Evolutionary conservation across 2,797 vertebrate species (phyloP).

Genomic region (Anomalospiza imberbis): DNA sequence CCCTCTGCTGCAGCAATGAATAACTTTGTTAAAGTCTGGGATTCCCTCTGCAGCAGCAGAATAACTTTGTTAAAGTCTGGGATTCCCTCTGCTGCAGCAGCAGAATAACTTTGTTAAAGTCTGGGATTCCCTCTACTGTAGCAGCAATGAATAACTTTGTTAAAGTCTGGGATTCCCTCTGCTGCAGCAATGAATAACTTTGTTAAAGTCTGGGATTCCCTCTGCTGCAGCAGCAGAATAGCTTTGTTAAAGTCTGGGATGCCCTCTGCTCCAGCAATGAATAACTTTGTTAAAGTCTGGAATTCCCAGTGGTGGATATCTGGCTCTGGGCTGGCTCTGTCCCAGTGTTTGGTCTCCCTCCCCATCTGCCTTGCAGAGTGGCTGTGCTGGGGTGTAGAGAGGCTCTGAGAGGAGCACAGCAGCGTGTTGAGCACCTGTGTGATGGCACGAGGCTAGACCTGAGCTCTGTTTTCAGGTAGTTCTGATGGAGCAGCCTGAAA

Average conservation of each 20-base stretch:
- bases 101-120: too few relatives aligned
- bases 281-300: background rate
- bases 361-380: background rate
- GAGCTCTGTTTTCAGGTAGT: background rate
- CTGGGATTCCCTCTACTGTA: too few relatives aligned
- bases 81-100: too few relatives aligned
- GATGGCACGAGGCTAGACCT: background rate
- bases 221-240: too few relatives aligned
- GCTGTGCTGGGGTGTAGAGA: background rate
- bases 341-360: background rate
- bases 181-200: too few relatives aligned
- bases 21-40: background rate
- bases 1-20: fast-evolving
- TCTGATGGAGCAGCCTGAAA: background rate
- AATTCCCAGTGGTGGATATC: fast-evolving
- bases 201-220: too few relatives aligned
- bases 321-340: background rate
- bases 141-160: too few relatives aligned
- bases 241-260: too few relatives aligned
- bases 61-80: background rate
- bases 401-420: background rate
- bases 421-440: fast-evolving
- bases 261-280: too few relatives aligned
- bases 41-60: background rate
- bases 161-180: too few relatives aligned